Base-by-base conservation (phyloP, 2,797 vertebrate species). In the Cossypha niveicapilla region DNA sequence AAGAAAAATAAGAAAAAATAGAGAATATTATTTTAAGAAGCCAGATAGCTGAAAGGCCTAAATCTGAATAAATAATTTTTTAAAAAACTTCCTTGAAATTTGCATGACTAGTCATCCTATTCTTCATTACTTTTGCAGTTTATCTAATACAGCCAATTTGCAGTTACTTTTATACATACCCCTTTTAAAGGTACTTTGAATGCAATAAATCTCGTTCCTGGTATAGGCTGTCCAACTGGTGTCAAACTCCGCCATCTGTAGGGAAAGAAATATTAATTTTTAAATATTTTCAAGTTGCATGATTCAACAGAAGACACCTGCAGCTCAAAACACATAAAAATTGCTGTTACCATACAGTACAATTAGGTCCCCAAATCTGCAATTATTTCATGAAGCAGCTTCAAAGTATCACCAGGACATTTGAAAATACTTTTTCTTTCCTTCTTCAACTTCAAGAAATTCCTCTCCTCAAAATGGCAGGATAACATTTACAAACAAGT, bases 171-270 rank as follows among this genome's bases (percentile, higher is more conserved):
- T 79, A 90, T 88, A 96, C 97, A 93, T 91, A 99, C 98, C 98
- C 97, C 96, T 90, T 99, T 99, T 83, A 99, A 97, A 28, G 98
- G 98, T 56, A 99, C 98, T 97, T 99, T 99, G 96, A 99, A 99
- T 48, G 98, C 98, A 71, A 99, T 97, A 94, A 99, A 99, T 34
- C 98, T 97, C 0, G 98, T 98, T 86, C 98, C 98, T 22, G 94
- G 86, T 21, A 99, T 98, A 70, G 98, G 96, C 60, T 98, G 98
- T 37, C 98, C 99, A n/a, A 99, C 94, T 10, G 98, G 92, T 67
- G 76, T 94, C 92, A 98, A 85, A 91, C 95, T 97, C 60, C 95
- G 93, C 97, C 97, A 98, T 50, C 97, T 98, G 92, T 37, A 95
- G 92, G 27, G 27, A 96, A 96, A 88, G 17, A 94, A 93, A 50